Conservation (phyloP, 1,140 invertebrate genomes). For the Apolygus lucorum region DNA sequence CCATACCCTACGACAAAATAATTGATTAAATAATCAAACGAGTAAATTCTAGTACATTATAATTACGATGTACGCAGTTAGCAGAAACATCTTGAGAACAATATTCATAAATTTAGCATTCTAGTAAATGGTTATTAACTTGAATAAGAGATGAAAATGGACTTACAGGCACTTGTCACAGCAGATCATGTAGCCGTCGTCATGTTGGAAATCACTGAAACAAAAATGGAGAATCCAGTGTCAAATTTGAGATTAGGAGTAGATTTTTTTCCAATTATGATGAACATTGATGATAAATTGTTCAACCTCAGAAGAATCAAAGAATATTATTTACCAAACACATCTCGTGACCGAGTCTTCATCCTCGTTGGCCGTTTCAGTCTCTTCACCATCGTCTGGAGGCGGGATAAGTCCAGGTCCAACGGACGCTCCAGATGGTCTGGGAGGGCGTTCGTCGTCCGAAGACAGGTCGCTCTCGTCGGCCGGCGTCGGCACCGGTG, state of each 20-base stretch:
- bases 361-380: conserved; percentile 70
- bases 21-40: conserved; percentile 4
- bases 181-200: conserved; percentile 97
- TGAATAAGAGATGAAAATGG: conserved; percentile 32
- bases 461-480: conserved; percentile 52
- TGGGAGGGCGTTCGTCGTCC: conserved; percentile 40
- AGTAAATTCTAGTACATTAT: neutral
- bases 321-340: conserved; percentile 69
- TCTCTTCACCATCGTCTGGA: conserved; percentile 70
- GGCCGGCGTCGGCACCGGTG: conserved; percentile 36
- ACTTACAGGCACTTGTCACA: conserved; percentile 78
- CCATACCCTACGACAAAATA: conserved; percentile 61
- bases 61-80: conserved; percentile 12
- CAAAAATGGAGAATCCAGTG: conserved; percentile 18
- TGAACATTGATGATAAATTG: no score
- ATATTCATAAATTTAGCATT: conserved; percentile 21
- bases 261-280: no score
- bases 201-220: conserved; percentile 78
- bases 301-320: no score
- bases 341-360: conserved; percentile 84
- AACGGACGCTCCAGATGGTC: conserved; percentile 31
- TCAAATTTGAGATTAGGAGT: no score
- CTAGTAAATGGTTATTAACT: no score
- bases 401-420: conserved; percentile 28
- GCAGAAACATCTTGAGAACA: neutral